A percentile compares a stretch with the other conserved stretches of the same genome.
phyloP scores from a whole-genome alignment of 2,797 vertebrate genomes.

The Masticophis lateralis region DNA sequence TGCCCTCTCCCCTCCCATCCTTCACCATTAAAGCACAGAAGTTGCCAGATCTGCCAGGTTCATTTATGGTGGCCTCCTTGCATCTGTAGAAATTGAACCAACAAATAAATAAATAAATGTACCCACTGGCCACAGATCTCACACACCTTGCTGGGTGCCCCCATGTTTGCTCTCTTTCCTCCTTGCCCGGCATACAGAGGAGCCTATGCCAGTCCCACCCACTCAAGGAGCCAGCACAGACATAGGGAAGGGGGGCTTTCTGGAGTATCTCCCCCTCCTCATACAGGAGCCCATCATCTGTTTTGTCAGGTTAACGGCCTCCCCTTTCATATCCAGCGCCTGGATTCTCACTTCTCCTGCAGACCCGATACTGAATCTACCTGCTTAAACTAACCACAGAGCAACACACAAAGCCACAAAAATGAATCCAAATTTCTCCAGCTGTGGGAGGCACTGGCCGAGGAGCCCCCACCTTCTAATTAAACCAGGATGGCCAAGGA shows the following conservation, averaged over 20 bases:
- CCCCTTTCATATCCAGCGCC: not conserved
- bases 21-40: no score
- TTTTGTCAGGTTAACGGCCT: not conserved
- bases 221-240: not conserved
- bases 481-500: no score
- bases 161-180: not conserved
- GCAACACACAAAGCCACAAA: not conserved
- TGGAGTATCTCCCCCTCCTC: not conserved
- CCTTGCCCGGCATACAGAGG: not conserved
- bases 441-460: no score
- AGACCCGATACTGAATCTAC: no score
- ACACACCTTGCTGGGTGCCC: not conserved
- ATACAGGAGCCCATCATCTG: not conserved
- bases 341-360: not conserved
- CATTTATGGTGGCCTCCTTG: no score
- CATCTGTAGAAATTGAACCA: no score
- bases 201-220: not conserved
- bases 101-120: no score
- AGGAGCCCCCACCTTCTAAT: no score
- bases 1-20: not conserved
- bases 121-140: not conserved
- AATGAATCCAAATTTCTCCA: not conserved
- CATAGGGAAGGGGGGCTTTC: fast-evolving
- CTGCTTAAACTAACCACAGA: no score
- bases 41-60: no score